Percentiles rank a stretch among this genome's conserved stretches.
Evolutionary conservation across 2,888 invertebrate genomes (phyloP).

Genomic region (Drosophila helvetica): DNA sequence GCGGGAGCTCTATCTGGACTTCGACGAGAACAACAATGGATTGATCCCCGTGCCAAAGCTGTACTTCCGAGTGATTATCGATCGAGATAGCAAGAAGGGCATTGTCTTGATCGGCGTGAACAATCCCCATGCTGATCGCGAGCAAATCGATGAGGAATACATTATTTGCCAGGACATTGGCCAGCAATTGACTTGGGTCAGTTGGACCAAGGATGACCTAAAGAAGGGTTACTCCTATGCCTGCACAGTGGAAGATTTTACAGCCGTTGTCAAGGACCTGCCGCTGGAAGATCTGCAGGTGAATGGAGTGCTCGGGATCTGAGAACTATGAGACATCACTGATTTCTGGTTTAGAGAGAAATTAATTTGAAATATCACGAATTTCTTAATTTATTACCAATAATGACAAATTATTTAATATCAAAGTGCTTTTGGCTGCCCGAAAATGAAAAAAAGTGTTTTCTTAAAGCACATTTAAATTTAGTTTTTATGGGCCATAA

Average conservation of each 20-base stretch:
- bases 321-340: neutral
- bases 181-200: constrained; percentile 70
- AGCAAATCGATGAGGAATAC: constrained; percentile 69
- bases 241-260: constrained; percentile 75
- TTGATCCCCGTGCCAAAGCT: constrained; percentile 85
- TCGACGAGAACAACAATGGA: constrained; percentile 78
- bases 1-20: constrained; percentile 81
- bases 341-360: neutral
- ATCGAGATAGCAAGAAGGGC: constrained; percentile 83
- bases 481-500: constrained; percentile 28
- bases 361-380: neutral
- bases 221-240: constrained; percentile 77
- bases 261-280: constrained; percentile 62
- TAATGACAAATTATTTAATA: constrained; percentile 17
- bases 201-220: constrained; percentile 72
- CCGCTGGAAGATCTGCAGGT: constrained; percentile 66
- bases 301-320: constrained; percentile 66
- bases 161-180: constrained; percentile 78
- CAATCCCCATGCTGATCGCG: constrained; percentile 78
- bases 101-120: constrained; percentile 85
- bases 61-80: constrained; percentile 86
- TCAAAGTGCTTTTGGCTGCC: constrained; percentile 4
- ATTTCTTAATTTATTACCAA: constrained; percentile 32
- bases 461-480: constrained; percentile 21
- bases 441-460: neutral